These are phyloP conservation scores for Synergus itoensis DNA, from an alignment of 2,888 invertebrate species.

Conservation along the genomic window DNA sequence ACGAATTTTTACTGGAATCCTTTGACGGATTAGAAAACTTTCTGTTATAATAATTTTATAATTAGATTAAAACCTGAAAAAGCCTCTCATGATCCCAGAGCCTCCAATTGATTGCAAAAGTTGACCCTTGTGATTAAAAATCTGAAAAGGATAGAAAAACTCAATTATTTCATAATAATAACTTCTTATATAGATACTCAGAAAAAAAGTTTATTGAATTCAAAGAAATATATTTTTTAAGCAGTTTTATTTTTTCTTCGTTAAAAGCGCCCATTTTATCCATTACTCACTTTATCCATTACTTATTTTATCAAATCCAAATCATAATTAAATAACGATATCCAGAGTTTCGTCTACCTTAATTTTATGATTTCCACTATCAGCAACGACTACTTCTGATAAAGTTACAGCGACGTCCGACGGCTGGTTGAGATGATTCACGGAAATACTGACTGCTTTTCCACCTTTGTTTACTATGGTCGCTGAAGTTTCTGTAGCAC, in stretches of 20 bases:
- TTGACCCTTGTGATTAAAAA: conserved; percentile 60
- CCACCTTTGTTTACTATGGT: conserved; percentile 60
- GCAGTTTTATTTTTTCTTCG: too few relatives aligned
- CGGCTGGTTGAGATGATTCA: conserved; percentile 85
- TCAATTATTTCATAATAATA: too few relatives aligned
- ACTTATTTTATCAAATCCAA: too few relatives aligned
- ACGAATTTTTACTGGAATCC: neutral
- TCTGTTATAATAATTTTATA: neutral
- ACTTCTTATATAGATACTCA: too few relatives aligned
- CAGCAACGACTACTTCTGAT: conserved; percentile 82
- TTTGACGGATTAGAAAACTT: neutral
- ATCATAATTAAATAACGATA: neutral
- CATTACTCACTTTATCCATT: too few relatives aligned
- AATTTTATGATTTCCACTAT: conserved; percentile 86
- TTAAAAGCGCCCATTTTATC: too few relatives aligned
- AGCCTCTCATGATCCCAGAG: conserved; percentile 58
- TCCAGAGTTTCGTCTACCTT: conserved; percentile 74
- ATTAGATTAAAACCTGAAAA: conserved; percentile 53
- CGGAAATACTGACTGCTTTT: conserved; percentile 66
- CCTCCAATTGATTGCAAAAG: conserved; percentile 60
- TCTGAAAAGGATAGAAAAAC: conserved; percentile 47
- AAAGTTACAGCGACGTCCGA: conserved; percentile 84
- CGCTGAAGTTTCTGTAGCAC: conserved; percentile 63
- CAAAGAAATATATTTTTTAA: too few relatives aligned
- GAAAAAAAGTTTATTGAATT: too few relatives aligned